Evolutionary conservation across 1,140 invertebrate genomes (phyloP), one percentile per base, ranked within the genome.

Genomic region (Monochamus saltuarius): DNA sequence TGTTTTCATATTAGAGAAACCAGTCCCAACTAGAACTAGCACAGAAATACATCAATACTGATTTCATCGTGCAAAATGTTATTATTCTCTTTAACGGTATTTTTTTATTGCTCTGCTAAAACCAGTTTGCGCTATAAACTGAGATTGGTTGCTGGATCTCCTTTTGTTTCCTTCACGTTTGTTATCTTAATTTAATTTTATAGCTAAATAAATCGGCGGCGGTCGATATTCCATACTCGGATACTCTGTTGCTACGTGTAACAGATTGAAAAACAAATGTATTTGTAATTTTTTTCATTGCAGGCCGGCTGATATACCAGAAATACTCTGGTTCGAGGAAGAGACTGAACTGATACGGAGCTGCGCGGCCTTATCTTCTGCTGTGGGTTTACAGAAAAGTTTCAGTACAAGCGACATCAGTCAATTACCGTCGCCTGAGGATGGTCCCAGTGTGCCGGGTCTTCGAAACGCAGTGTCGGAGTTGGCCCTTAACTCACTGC

Each of bases 401-500:
- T 92, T 92, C 76, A 91, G 89, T 61, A 89, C 89, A 0, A 86
- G 84, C 36, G 90, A 92, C 11, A 87, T 92, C 11, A 82, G 80
- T 22, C 81, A 85, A 63, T 67, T 84, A 59, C 79, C 81, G 0
- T 81, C 77, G 38, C 81, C 81, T 0, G 79, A 81, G 29, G 73
- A 75, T 16, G 55, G 61, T 71, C 10, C 60, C 58, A 11, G 64
- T 63, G 55, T 71, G 22, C 61, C 66, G 29, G 71, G 66, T 3
- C 38, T 82, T 2, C 71, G 81, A 68, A 82, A 83, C 34, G 83
- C 86, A 0, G 85, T 87, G 2, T 87, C 87, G 1, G 84, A 89
- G 39, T 75, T 89, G 43, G 84, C 85, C 0, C 75, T 90, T 35
- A 85, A 87, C 62, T 83, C 84, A 0, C 79, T 85, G 2, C 80